Base-by-base conservation (phyloP, 2,888 invertebrate genomes). In the Agonopterix subpropinquella region DNA sequence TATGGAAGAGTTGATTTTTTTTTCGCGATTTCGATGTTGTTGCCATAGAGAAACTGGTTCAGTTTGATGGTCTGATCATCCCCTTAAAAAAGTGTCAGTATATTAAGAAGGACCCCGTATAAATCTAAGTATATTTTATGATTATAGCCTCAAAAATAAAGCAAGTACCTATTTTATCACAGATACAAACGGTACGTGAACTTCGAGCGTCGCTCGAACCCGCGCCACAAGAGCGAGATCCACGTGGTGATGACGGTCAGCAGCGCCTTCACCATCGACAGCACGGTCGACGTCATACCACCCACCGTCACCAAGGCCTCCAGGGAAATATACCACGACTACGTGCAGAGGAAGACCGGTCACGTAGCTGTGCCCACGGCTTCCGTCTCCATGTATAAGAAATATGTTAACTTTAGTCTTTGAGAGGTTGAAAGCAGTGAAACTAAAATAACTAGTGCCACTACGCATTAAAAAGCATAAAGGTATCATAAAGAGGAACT, bases 311-410 rank as follows among this genome's bases (percentile, higher is more conserved):
- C 88, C 8, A 81, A 89, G 56, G 78, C 87, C 10, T 90, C 93
- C 43, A 85, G 91, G 47, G 91, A 92, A 58, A 90, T 94, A 55
- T 96, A 96, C 71, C 84, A 90, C 53, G 90, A 91, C 47, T 95
- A 95, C 48, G 90, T 95, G 3, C 87, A 62, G 71, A 90, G 64
- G 69, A 82, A 58, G 68, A 83, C 58, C 86, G 94, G 92, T 85
- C 48, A 81, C 68, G 39, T 80, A 55, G 52, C 90, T 80, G 72
- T 79, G 2, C 65, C 77, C 0, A 15, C 64, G 0, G 62, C 62
- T 1, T 76, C 80, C 1, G 10, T 76, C 0, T 68, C 70, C 1
- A 49, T 72, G 0, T 88, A 86, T 58, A 70, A 67, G 41, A 76
- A 73, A 64, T 88, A 87, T 67, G 77, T 86, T 44, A 70, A 76